Base-by-base conservation (phyloP, 2,888 invertebrate species). In the Volucella inanis region DNA sequence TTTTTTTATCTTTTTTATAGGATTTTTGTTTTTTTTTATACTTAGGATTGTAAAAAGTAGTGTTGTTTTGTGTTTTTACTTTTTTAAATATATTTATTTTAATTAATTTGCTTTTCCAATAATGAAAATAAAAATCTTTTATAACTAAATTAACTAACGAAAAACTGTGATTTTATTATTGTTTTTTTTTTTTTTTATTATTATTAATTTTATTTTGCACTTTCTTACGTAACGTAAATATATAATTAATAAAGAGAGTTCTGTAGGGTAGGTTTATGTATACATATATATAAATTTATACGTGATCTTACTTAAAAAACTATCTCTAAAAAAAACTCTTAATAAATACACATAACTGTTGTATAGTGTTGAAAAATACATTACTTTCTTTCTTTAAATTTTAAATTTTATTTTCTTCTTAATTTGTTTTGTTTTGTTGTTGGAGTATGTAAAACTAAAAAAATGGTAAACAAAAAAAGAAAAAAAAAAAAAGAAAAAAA, bases 21-120 rank as follows among this genome's bases (percentile, higher is more conserved):
- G 81, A 85, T 76, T 76, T 67, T 22, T 22, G 18, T 22, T 22
- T 74, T 68, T 76, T 57, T 59, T 84, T 83, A 81, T 85, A 76
- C 68, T 72, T 85, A 85, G 85, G 85, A 85, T 85, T 85, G 85
- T 85, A 85, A 81, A 85, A 85, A 85, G 85, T 85, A 85, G 85
- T 85, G 81, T 85, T 79, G 31, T 67, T 65, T 62, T 77, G 71
- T 79, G 74, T 75, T 74, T 72, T 54, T 57, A 41, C 11, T 47
- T 12, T 64, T 54, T 50, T 38, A 50, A 39, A 22, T 31, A 55
- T 45, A n/a, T 49, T 64, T 64, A 38, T 8, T 49, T 70, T 39
- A 54, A 22, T 67, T 68, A 54, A 62, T 68, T 74, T 65, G 57
- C 14, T 84, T 80, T 62, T 83, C 57, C 62, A 76, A 52, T 76